Evolutionary conservation across 2,888 invertebrate genomes (phyloP).

Genomic region (Venustoraphidia nigricollis): DNA sequence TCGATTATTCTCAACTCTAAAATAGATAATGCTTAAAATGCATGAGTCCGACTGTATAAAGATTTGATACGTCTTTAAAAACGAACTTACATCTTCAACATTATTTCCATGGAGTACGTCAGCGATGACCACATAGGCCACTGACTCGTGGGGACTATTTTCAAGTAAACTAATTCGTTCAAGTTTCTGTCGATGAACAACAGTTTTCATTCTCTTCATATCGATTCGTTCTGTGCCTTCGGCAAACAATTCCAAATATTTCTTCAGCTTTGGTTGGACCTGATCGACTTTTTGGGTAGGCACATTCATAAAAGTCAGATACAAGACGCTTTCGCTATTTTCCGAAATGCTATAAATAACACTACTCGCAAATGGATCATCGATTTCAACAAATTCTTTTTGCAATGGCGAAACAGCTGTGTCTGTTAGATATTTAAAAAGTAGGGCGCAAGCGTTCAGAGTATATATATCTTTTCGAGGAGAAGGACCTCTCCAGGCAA

Average conservation of each 20-base stretch:
- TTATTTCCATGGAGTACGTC: slow-evolving; percentile 70
- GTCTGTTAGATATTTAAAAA: slow-evolving; percentile 71
- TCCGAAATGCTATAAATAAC: slow-evolving; percentile 54
- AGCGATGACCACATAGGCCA: slow-evolving; percentile 64
- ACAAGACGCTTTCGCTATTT: slow-evolving; percentile 54
- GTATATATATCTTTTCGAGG: slow-evolving; percentile 38
- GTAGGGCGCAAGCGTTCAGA: slow-evolving; percentile 45
- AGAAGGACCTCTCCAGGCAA: slow-evolving; percentile 71
- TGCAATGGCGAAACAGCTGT: slow-evolving; percentile 78
- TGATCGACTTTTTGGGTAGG: slow-evolving; percentile 46
- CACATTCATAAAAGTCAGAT: slow-evolving; percentile 60
- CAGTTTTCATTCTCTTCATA: slow-evolving; percentile 55
- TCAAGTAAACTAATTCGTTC: slow-evolving; percentile 58
- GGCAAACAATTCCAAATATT: slow-evolving; percentile 30
- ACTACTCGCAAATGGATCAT: slow-evolving; percentile 65
- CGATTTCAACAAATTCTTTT: slow-evolving; percentile 64
- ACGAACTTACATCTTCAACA: slow-evolving; percentile 48
- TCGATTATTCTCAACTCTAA: too few species aligned
- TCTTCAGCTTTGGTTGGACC: slow-evolving; percentile 41
- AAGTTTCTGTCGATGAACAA: slow-evolving; percentile 54
- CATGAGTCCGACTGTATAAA: too few species aligned
- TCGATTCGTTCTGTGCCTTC: slow-evolving; percentile 41
- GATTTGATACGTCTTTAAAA: background rate
- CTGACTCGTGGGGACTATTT: slow-evolving; percentile 56
- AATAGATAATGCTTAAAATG: too few species aligned